Base-by-base conservation (phyloP, 2,888 invertebrate genomes). In the Orthosia gothica region DNA sequence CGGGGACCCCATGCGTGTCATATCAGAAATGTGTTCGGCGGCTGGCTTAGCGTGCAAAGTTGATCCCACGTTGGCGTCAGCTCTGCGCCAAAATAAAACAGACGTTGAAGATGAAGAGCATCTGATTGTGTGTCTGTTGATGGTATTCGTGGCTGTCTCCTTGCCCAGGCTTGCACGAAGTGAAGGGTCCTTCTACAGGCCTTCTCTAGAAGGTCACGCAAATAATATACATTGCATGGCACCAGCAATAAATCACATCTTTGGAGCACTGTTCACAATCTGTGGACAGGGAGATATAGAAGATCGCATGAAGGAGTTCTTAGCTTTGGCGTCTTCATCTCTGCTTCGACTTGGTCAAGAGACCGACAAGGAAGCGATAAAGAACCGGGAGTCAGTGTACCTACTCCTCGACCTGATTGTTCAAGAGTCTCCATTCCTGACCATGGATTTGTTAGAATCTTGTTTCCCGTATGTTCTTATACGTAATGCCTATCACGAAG, bases 211-310 rank as follows among this genome's bases (percentile, higher is more conserved):
- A 96, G 99, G 99, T 0, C 99, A 99, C 92, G 98, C 99, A n/a
- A 99, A 99, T 95, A 99, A 99, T 93, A 99, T 99, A 79, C 99
- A 99, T 93, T 99, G 99, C 92, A 98, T 99, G 97, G 99, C 99
- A 1, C 98, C 99, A 61, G 99, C 99, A 0, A 98, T 99, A 55
- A 99, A 99, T 91, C 98, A 99, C 88, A 98, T 99, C 81, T 99
- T 99, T 90, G 99, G 99, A 23, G 99, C 99, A 2, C 95, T 99
- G 70, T 99, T 99, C 91, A 99, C 99, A 3, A 98, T 99, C 86
- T 99, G 99, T 91, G 99, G 99, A 0, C 98, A 99, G 91, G 99
- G 98, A 45, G 99, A 99, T 92, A 99, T 99, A 82, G 99, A 99
- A 91, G 99, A 99, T 91, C 97, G 99, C 70, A 99, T 99, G 98